Percentiles rank a stretch among this genome's conserved stretches.
phyloP scores from a whole-genome alignment of 1,140 invertebrate genomes.

The Branchinecta lindahli region DNA sequence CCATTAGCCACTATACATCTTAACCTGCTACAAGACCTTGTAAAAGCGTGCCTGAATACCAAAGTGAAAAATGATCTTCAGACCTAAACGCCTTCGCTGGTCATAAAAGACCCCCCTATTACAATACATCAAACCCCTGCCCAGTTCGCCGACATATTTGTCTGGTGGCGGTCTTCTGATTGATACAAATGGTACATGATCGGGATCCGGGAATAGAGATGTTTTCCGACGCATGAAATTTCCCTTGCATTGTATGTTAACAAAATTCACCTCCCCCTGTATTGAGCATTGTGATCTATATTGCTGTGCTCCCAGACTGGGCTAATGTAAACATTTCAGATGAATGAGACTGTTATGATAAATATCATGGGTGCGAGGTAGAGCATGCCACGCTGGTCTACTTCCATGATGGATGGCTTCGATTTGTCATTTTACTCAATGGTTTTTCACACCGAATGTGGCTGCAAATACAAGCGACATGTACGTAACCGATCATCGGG shows the following conservation, averaged over 20 bases:
- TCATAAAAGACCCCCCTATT: background rate
- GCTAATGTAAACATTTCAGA: background rate
- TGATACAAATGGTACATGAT: background rate
- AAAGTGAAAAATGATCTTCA: constrained; percentile 6
- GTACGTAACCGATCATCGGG: no score
- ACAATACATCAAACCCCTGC: background rate
- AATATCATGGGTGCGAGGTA: no score
- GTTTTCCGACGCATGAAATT: background rate
- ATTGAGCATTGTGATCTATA: constrained; percentile 1
- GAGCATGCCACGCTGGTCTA: no score
- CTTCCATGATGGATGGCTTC: no score
- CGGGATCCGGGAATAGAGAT: background rate
- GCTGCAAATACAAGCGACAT: no score
- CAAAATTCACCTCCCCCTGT: background rate
- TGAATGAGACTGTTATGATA: background rate
- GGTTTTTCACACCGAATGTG: no score
- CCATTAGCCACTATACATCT: background rate
- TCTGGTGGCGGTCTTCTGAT: background rate
- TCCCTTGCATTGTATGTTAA: background rate
- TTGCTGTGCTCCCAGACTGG: background rate
- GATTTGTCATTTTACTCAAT: no score
- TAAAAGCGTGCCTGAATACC: constrained; percentile 1
- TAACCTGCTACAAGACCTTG: background rate
- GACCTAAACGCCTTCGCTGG: no score
- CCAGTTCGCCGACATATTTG: constrained; percentile 2